Conservation (phyloP, 2,888 invertebrate genomes). For the Ptilodon capucinus region DNA sequence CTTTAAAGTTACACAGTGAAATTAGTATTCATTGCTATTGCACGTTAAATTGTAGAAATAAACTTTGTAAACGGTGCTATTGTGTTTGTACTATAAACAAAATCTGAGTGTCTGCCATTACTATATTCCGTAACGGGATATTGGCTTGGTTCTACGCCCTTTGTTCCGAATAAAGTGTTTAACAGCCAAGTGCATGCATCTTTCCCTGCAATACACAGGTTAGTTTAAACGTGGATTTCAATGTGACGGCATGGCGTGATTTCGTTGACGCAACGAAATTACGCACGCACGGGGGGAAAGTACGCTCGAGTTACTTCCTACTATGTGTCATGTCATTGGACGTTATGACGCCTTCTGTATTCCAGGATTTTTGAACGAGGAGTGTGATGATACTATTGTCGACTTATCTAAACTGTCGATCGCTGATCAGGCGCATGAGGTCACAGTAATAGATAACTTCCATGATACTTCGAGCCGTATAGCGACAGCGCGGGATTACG, state of each 20-base stretch:
- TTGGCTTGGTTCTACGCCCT: conserved; percentile 76
- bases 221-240: conserved; percentile 38
- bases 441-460: conserved; percentile 70
- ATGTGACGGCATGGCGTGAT: conserved; percentile 30
- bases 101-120: conserved; percentile 72
- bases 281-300: conserved; percentile 70
- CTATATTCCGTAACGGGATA: conserved; percentile 77
- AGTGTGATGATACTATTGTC: conserved; percentile 82
- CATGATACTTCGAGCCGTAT: conserved; percentile 65
- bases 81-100: conserved; percentile 44
- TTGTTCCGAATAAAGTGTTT: conserved; percentile 77
- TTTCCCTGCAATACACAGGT: conserved; percentile 82
- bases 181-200: conserved; percentile 83
- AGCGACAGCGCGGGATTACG: conserved; percentile 72
- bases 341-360: conserved; percentile 39
- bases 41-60: conserved; percentile 54
- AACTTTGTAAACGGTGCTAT: conserved; percentile 51
- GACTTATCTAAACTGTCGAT: conserved; percentile 79
- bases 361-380: conserved; percentile 79
- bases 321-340: conserved; percentile 56
- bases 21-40: conserved; percentile 53
- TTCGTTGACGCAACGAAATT: conserved; percentile 51
- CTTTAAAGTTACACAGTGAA: conserved; percentile 56
- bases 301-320: conserved; percentile 70
- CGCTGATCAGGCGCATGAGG: conserved; percentile 69